Percentiles rank a stretch among this genome's conserved stretches.
Evolutionary conservation across 2,113 vertebrate genomes (phyloP).

Genomic region (Carassius gibelio): DNA sequence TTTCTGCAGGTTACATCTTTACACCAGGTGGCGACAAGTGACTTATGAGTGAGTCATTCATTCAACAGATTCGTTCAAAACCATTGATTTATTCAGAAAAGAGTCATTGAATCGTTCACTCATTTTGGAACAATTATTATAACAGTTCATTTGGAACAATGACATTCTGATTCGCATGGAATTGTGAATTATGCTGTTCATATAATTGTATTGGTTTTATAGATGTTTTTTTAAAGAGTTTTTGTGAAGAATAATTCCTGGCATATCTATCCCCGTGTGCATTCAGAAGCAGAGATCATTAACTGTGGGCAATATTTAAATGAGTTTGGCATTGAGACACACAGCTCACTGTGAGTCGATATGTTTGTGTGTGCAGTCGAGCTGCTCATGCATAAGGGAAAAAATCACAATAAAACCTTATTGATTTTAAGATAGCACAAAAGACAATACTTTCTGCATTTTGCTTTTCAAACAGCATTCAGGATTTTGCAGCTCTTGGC

Average conservation of each 20-base stretch:
- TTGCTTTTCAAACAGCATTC: too few relatives aligned
- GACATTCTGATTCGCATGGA: background rate
- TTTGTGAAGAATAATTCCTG: background rate
- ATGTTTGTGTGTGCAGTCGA: conserved; percentile 47
- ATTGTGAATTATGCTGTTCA: background rate
- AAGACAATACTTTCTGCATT: background rate
- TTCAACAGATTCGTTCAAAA: background rate
- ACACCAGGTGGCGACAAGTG: too few relatives aligned
- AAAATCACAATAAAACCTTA: background rate
- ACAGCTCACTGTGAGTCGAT: conserved; percentile 64
- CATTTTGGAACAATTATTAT: background rate
- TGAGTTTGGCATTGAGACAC: conserved; percentile 65
- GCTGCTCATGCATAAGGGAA: background rate
- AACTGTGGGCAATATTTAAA: conserved; percentile 70
- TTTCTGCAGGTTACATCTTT: background rate
- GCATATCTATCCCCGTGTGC: background rate
- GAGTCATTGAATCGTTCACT: background rate
- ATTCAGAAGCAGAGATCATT: conserved; percentile 39
- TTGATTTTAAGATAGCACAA: too few relatives aligned
- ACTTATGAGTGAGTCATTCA: background rate
- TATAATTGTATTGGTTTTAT: background rate
- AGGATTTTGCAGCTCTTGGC: background rate
- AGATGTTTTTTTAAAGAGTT: background rate
- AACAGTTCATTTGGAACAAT: background rate
- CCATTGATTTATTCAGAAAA: background rate